Conservation (phyloP, 1,140 invertebrate species). For the Chironomus tepperi region DNA sequence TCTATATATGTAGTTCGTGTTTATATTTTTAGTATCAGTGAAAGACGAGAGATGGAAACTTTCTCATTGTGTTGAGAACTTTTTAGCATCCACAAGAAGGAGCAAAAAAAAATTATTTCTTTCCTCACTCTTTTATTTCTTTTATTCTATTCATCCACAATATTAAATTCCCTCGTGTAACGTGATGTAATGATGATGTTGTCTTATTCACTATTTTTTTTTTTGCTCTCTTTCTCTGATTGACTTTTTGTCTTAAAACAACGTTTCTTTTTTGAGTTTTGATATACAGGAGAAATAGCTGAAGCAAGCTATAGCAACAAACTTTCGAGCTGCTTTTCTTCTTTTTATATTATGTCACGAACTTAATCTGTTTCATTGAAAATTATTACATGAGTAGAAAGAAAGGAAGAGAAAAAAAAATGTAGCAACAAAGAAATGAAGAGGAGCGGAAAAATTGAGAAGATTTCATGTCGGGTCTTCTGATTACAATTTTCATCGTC, state of each 20-base stretch:
- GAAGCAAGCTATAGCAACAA: not conserved
- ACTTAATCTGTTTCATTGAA: conserved; percentile 9
- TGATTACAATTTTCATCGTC: conserved; percentile 5
- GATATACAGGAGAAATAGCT: not conserved
- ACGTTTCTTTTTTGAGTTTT: not conserved
- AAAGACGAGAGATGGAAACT: not conserved
- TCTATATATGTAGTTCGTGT: not conserved
- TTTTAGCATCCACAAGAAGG: too few species aligned
- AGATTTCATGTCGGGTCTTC: not conserved
- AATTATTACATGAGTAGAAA: not conserved
- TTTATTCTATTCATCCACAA: too few species aligned
- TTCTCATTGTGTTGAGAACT: conserved; percentile 1
- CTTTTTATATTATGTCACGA: conserved; percentile 7
- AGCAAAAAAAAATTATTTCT: not conserved
- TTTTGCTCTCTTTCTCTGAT: too few species aligned
- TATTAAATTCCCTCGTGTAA: not conserved
- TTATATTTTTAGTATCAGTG: conserved; percentile 14
- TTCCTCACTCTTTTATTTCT: not conserved
- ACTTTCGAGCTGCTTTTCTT: not conserved
- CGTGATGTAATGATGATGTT: conserved; percentile 12
- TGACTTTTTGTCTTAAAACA: conserved; percentile 13
- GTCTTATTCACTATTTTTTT: not conserved
- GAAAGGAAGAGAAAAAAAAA: not conserved
- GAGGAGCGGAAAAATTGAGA: not conserved
- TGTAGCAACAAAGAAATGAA: not conserved